Conservation (phyloP, 2,113 vertebrate genomes). For the Promerops cafer region DNA sequence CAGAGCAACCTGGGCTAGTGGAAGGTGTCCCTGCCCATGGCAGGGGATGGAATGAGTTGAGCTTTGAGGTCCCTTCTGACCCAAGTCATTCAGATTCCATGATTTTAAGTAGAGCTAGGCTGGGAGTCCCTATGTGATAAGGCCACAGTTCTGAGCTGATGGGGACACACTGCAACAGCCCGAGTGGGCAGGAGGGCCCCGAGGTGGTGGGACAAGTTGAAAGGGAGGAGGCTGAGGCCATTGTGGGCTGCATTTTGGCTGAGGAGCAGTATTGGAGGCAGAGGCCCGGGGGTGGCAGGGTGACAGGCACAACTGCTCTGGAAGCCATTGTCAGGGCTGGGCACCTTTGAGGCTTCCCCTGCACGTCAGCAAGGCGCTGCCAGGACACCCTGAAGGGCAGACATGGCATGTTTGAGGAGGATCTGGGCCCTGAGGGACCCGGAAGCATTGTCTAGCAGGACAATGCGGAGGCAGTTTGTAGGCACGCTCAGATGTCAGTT, state of each 20-base stretch:
- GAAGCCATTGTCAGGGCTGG: slow-evolving; percentile 31
- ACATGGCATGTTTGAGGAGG: neutral
- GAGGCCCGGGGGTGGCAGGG: neutral
- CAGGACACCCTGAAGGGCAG: slow-evolving; percentile 18
- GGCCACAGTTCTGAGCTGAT: neutral
- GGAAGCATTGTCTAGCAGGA: slow-evolving; percentile 46
- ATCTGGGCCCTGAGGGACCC: slow-evolving; percentile 8
- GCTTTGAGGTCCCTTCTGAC: neutral
- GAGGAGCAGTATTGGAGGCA: neutral
- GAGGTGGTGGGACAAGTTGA: neutral
- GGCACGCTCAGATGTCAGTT: neutral
- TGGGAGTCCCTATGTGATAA: neutral
- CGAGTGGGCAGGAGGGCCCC: neutral
- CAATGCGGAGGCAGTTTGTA: slow-evolving; percentile 8
- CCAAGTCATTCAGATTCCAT: neutral
- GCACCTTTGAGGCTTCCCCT: slow-evolving; percentile 41
- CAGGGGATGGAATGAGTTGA: neutral
- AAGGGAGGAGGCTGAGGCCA: neutral
- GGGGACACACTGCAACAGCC: neutral
- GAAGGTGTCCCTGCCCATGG: neutral
- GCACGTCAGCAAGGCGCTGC: neutral
- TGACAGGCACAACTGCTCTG: neutral
- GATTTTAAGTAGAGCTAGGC: neutral
- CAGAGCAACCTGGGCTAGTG: fast-evolving
- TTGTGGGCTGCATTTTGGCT: neutral